Percentiles rank a stretch among this genome's conserved stretches.
Evolutionary conservation across 2,113 vertebrate genomes (phyloP).

Genomic region (Leptosomus discolor): DNA sequence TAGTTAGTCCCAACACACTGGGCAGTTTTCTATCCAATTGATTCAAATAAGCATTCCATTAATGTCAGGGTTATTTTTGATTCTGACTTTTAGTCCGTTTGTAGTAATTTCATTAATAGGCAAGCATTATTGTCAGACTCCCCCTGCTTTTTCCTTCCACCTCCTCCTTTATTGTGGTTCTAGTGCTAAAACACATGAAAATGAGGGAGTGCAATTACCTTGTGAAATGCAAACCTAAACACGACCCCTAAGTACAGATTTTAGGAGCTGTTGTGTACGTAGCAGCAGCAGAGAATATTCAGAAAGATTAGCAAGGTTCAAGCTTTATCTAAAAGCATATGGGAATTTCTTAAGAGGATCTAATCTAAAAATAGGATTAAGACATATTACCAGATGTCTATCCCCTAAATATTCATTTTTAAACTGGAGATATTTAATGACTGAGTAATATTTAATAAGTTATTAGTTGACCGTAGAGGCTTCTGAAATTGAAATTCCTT

Average conservation of each 20-base stretch:
- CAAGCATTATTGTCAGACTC: not conserved
- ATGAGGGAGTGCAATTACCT: constrained; percentile 35
- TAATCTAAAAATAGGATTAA: constrained; percentile 73
- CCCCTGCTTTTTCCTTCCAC: not conserved
- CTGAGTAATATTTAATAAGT: constrained; percentile 74
- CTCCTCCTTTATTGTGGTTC: not conserved
- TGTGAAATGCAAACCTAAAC: constrained; percentile 43
- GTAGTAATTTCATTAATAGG: constrained; percentile 36
- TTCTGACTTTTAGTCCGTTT: constrained; percentile 28
- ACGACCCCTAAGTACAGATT: constrained; percentile 1
- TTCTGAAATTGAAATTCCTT: constrained; percentile 69
- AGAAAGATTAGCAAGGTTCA: constrained; percentile 52
- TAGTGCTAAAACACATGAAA: constrained; percentile 39
- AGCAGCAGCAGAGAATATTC: constrained; percentile 44
- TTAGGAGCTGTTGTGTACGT: not conserved
- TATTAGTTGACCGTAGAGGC: constrained; percentile 66
- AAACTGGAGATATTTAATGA: constrained; percentile 76
- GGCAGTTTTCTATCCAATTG: not conserved
- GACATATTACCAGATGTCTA: constrained; percentile 73
- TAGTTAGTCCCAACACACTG: not conserved
- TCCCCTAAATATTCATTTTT: constrained; percentile 75
- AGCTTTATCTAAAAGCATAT: constrained; percentile 51
- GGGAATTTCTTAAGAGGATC: constrained; percentile 64
- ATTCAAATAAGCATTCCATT: constrained; percentile 30
- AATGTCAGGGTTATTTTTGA: constrained; percentile 21